These are phyloP conservation scores for Priocnemis perturbator DNA, from an alignment of 2,888 invertebrate species.

Conservation along the genomic window DNA sequence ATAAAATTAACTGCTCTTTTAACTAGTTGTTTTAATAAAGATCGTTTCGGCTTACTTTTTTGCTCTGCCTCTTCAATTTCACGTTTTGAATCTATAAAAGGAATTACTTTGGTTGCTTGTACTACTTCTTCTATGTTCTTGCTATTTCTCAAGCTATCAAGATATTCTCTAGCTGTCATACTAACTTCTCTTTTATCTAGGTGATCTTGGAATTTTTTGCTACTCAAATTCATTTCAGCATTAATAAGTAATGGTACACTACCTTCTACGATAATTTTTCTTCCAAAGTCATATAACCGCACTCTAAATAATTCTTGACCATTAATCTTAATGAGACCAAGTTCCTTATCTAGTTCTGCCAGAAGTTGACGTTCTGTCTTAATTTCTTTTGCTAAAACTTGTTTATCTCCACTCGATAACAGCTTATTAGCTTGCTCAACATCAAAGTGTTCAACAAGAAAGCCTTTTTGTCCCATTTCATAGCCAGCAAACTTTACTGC, in stretches of 20 bases:
- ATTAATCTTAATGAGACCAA: constrained; percentile 23
- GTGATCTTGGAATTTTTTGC: constrained; percentile 19
- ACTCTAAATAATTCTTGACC: constrained; percentile 25
- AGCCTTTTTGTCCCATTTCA: constrained; percentile 31
- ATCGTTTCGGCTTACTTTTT: constrained; percentile 32
- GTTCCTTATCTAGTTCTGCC: constrained; percentile 37
- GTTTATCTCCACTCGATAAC: constrained; percentile 27
- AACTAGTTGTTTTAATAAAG: constrained; percentile 18
- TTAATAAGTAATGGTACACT: constrained; percentile 23
- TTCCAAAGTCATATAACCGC: constrained; percentile 24
- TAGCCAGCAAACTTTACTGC: constrained; percentile 26
- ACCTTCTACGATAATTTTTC: constrained; percentile 21
- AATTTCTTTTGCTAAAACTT: constrained; percentile 42
- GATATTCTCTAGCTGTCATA: constrained; percentile 44
- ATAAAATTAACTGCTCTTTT: constrained; percentile 13
- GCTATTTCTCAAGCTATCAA: constrained; percentile 32
- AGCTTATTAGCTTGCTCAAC: constrained; percentile 25
- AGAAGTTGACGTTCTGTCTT: constrained; percentile 32
- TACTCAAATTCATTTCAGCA: constrained; percentile 23
- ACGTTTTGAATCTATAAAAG: constrained; percentile 39
- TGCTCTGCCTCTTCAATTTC: constrained; percentile 40
- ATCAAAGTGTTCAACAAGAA: constrained; percentile 31
- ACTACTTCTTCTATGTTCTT: constrained; percentile 37
- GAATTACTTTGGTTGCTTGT: constrained; percentile 43
- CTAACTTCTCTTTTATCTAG: constrained; percentile 38